phyloP scores from a whole-genome alignment of 2,797 vertebrate genomes.

The Moxostoma hubbsi region DNA sequence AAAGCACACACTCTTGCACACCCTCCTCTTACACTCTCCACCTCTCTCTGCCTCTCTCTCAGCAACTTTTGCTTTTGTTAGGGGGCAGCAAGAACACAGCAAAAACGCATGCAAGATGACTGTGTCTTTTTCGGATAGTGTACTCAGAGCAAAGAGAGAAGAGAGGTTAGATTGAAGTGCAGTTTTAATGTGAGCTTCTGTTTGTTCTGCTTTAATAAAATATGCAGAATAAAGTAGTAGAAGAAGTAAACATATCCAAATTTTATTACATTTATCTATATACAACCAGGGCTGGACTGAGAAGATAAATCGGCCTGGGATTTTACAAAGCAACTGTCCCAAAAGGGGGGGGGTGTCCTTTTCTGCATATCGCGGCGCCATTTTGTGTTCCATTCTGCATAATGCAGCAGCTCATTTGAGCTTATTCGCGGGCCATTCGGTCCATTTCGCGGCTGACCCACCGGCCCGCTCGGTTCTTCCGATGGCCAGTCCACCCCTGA shows the following conservation, averaged over 20 bases:
- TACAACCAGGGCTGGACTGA: not conserved
- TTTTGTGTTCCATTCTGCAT: no score
- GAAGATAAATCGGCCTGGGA: no score
- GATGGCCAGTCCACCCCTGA: no score
- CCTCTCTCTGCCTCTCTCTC: constrained; percentile 6
- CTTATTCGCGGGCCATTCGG: no score
- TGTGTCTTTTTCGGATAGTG: constrained; percentile 26
- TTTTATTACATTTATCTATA: not conserved
- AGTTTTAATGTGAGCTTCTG: constrained; percentile 23
- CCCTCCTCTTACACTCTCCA: constrained; percentile 7
- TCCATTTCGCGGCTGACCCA: no score
- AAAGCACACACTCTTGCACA: constrained; percentile 7
- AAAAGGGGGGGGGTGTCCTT: no score
- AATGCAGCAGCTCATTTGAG: no score
- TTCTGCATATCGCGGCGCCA: no score
- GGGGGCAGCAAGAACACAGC: constrained; percentile 32
- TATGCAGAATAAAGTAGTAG: constrained; percentile 18
- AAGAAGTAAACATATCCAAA: constrained; percentile 8
- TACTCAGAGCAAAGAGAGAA: not conserved
- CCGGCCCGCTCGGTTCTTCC: no score
- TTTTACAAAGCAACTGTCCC: no score
- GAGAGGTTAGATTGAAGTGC: constrained; percentile 33
- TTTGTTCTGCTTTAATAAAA: constrained; percentile 27
- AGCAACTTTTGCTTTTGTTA: constrained; percentile 47
- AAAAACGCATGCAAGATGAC: constrained; percentile 44